A percentile compares a stretch with the other conserved stretches of the same genome.
Evolutionary conservation across 1,140 invertebrate genomes (phyloP).

Genomic region (Protaetia brevitarsis): DNA sequence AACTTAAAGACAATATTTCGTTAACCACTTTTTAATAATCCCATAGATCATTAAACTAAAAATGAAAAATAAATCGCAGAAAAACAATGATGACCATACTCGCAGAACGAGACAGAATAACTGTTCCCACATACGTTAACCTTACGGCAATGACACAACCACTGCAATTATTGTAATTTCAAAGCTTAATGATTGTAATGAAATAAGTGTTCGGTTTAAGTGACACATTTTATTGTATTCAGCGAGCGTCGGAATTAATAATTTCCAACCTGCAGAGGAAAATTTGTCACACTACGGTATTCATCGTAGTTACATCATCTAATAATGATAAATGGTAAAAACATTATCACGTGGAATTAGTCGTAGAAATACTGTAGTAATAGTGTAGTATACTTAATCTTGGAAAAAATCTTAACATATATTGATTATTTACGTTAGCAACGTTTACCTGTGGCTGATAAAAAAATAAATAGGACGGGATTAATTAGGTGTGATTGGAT

Average conservation of each 20-base stretch:
- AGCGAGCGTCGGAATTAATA: conserved; percentile 3
- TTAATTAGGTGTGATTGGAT: too few relatives aligned
- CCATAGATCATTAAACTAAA: background rate
- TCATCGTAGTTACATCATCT: conserved; percentile 1
- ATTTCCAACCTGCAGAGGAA: conserved; percentile 15
- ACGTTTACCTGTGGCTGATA: too few relatives aligned
- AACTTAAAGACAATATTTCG: too few relatives aligned
- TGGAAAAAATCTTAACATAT: too few relatives aligned
- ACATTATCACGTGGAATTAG: background rate
- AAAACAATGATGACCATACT: background rate
- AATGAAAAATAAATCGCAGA: background rate
- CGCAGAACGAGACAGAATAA: background rate
- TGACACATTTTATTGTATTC: conserved; percentile 17
- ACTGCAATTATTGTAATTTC: conserved; percentile 17
- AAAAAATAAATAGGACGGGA: too few relatives aligned
- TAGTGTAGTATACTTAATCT: too few relatives aligned
- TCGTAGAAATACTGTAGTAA: background rate
- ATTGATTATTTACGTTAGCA: too few relatives aligned
- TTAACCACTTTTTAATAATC: conserved; percentile 10
- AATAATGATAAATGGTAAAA: conserved; percentile 10
- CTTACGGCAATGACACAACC: conserved; percentile 7
- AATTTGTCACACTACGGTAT: background rate
- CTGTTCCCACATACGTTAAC: conserved; percentile 12
- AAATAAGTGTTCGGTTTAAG: conserved; percentile 7
- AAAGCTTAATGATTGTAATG: conserved; percentile 9